Conservation (phyloP, 2,888 invertebrate genomes). For the Dasysyrphus albostriatus region DNA sequence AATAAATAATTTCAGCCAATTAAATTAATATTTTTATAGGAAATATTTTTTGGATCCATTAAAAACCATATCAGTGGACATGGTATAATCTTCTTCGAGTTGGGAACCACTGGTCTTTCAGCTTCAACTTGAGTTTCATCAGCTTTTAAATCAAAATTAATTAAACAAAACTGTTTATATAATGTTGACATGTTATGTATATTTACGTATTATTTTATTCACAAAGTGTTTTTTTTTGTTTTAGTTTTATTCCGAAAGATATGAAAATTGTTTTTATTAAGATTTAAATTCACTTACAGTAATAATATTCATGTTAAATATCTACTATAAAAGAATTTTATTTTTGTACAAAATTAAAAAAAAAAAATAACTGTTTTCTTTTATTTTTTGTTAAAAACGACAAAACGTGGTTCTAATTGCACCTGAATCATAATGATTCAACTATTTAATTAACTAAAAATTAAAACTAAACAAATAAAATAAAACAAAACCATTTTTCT, state of each 20-base stretch:
- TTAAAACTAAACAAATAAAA: slow-evolving; percentile 20
- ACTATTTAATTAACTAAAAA: slow-evolving; percentile 34
- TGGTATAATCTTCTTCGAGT: no score
- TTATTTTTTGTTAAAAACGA: slow-evolving; percentile 18
- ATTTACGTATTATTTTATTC: slow-evolving; percentile 75
- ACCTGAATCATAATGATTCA: slow-evolving; percentile 64
- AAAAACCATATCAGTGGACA: no score
- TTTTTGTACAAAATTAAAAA: slow-evolving; percentile 50
- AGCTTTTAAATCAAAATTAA: neutral
- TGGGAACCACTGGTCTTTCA: no score
- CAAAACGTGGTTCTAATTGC: slow-evolving; percentile 62
- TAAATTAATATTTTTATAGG: no score
- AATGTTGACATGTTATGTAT: slow-evolving; percentile 72
- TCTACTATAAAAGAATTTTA: slow-evolving; percentile 7
- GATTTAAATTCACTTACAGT: slow-evolving; percentile 65
- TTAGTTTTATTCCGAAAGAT: slow-evolving; percentile 61
- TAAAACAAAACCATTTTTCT: slow-evolving; percentile 10
- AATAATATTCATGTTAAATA: slow-evolving; percentile 40
- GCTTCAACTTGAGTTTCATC: neutral
- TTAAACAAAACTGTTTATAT: neutral
- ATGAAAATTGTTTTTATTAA: slow-evolving; percentile 69
- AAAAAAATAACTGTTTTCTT: slow-evolving; percentile 34
- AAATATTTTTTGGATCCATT: no score
- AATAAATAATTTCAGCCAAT: no score
- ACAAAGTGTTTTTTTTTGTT: slow-evolving; percentile 73